Conservation (phyloP, 2,888 invertebrate species). For the Notodonta dromedarius region DNA sequence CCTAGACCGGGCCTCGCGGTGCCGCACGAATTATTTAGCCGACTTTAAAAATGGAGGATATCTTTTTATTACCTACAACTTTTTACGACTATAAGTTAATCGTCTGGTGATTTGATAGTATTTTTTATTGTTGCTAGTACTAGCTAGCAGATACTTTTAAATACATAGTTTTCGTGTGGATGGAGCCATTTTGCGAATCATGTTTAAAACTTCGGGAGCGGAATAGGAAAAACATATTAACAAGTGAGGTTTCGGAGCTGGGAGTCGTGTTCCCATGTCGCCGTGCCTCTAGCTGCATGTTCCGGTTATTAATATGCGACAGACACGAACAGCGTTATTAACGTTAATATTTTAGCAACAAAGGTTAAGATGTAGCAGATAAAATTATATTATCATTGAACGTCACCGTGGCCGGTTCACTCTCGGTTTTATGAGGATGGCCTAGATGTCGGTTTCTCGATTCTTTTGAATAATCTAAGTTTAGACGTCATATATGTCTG, state of each 20-base stretch:
- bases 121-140: slow-evolving; percentile 20
- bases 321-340: slow-evolving; percentile 10
- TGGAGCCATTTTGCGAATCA: slow-evolving; percentile 27
- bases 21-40: slow-evolving; percentile 29
- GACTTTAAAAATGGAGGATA: slow-evolving; percentile 32
- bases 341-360: slow-evolving; percentile 26
- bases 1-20: slow-evolving; percentile 45
- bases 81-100: slow-evolving; percentile 34
- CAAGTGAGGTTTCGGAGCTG: background rate
- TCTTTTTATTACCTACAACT: slow-evolving; percentile 26
- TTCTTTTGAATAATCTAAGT: slow-evolving; percentile 41
- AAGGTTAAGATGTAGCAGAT: slow-evolving; percentile 28
- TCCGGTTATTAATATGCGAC: slow-evolving; percentile 29
- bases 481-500: slow-evolving; percentile 34
- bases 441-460: slow-evolving; percentile 40
- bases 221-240: slow-evolving; percentile 23
- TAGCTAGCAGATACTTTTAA: background rate
- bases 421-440: slow-evolving; percentile 45
- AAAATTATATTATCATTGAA: slow-evolving; percentile 22
- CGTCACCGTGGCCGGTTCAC: slow-evolving; percentile 26
- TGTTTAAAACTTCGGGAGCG: slow-evolving; percentile 26
- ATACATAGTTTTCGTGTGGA: background rate
- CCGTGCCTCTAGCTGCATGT: slow-evolving; percentile 12
- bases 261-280: slow-evolving; percentile 1
- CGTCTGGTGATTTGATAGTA: slow-evolving; percentile 31